Evolutionary conservation across 2,113 vertebrate species (phyloP), one percentile per base, ranked within the genome.

Genomic region (Lanius collurio): DNA sequence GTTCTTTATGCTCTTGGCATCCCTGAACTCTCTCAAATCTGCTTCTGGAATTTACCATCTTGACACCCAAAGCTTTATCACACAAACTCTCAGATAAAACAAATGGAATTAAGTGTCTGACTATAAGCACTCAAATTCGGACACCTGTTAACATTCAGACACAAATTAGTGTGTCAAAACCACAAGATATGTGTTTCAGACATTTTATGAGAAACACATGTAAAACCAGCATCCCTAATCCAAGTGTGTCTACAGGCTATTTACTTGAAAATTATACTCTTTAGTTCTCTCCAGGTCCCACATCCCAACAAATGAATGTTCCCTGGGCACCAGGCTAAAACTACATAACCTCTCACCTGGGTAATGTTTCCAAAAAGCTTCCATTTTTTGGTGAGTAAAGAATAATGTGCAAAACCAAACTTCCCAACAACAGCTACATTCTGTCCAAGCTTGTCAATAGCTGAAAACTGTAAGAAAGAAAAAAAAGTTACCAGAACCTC

Each of bases 321-420:
- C 10, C 4, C 22, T 69, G 13, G 11, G 49, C 35, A 64, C 4
- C 20, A 27, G 10, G 79, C 69, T 37, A 79, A 68, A 65, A 73
- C 70, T 91, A 28, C 23, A 49, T 60, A 59, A 85, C 28, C 22
- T 97, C 97, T 97, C 83, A 99, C 99, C 99, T 99, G 99, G 92
- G 99, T 99, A 96, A 99, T 98, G 87, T 99, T 99, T 91, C 99
- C 99, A 97, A 99, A 99, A 80, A 99, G 97, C 91, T 99, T 99
- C 99, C 99, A 99, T 98, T 99, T 99, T 97, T 99, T 99, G 94
- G 98, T 99, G 92, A 98, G 98, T 95, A 99, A 98, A 77, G 99
- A 99, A 96, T 99, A 99, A 98, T 99, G 99, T 98, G 99, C 99
- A 98, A 99, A 99, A 84, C 99, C 99, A 97, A 98, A 99, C 92